Evolutionary conservation across 2,113 vertebrate genomes (phyloP).

Genomic region (Carollia perspicillata): DNA sequence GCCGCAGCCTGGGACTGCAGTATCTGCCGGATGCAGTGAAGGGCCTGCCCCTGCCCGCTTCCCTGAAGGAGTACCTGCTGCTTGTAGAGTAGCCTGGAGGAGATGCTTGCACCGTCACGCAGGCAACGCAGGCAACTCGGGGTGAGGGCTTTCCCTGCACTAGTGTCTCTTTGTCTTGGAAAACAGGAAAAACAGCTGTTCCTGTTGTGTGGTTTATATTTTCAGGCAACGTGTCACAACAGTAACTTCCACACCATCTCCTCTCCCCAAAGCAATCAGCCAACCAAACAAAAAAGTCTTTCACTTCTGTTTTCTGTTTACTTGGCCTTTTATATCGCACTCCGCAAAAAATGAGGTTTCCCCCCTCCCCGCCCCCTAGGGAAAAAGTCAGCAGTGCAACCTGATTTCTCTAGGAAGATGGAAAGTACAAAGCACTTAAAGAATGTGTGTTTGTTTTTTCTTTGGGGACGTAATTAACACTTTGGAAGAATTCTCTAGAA

Average conservation of each 20-base stretch:
- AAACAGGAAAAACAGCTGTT: conserved; percentile 47
- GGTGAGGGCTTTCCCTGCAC: background rate
- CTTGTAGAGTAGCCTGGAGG: conserved; percentile 75
- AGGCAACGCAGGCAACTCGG: background rate
- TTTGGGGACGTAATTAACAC: background rate
- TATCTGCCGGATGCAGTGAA: conserved; percentile 92
- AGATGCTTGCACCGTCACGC: background rate
- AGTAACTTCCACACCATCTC: conserved; percentile 26
- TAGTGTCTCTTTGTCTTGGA: conserved; percentile 16
- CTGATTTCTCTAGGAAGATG: conserved; percentile 27
- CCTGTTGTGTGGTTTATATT: conserved; percentile 47
- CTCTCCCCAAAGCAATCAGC: conserved; percentile 43
- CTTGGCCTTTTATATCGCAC: conserved; percentile 25
- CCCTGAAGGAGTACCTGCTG: conserved; percentile 92
- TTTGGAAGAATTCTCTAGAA: background rate
- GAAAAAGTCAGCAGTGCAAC: background rate
- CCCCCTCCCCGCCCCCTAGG: background rate
- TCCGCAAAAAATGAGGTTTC: background rate
- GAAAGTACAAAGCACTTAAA: conserved; percentile 33
- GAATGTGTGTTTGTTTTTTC: conserved; percentile 13
- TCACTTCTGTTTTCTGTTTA: conserved; percentile 60
- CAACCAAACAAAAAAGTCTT: conserved; percentile 39
- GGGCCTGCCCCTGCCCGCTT: conserved; percentile 91
- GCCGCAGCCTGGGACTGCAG: conserved; percentile 89
- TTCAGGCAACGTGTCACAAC: conserved; percentile 51